Percentiles rank a stretch among this genome's conserved stretches.
Evolutionary conservation across 2,797 vertebrate species (phyloP).

Genomic region (Apodemus agrarius): DNA sequence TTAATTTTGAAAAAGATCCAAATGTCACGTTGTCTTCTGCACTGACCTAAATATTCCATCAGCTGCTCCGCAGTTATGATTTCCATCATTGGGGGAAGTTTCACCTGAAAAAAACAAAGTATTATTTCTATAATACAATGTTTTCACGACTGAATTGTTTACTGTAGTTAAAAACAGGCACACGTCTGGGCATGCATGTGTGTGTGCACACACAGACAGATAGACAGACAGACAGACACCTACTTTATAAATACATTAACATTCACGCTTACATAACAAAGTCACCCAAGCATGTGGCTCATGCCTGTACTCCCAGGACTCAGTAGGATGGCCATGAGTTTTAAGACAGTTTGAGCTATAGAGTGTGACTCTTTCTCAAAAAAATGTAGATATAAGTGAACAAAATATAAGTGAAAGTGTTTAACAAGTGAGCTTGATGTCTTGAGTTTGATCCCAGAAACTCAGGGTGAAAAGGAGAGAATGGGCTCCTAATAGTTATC

Average conservation of each 20-base stretch:
- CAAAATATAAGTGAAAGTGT: not conserved
- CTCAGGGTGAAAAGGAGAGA: not conserved
- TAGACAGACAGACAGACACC: not conserved
- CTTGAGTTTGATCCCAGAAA: not conserved
- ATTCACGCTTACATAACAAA: slow-evolving; percentile 36
- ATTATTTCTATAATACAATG: slow-evolving; percentile 75
- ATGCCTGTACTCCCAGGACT: not conserved
- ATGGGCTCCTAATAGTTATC: not conserved
- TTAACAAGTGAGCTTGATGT: not conserved
- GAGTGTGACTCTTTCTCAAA: not conserved
- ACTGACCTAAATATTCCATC: slow-evolving; percentile 99
- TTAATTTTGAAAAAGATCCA: slow-evolving; percentile 59
- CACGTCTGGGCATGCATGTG: not conserved
- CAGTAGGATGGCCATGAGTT: not conserved
- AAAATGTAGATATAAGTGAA: not conserved
- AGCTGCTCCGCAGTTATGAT: slow-evolving; percentile 99
- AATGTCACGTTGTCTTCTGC: slow-evolving; percentile 65
- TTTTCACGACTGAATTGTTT: slow-evolving; percentile 46
- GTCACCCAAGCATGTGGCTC: not conserved
- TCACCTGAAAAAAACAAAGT: slow-evolving; percentile 91
- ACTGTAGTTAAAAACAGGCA: slow-evolving; percentile 42
- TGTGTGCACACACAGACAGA: not conserved
- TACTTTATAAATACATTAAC: not conserved
- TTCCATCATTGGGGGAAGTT: slow-evolving; percentile 99
- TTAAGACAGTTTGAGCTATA: not conserved